Base-by-base conservation (phyloP, 2,797 vertebrate genomes). In the Muraenolepis orangiensis region DNA sequence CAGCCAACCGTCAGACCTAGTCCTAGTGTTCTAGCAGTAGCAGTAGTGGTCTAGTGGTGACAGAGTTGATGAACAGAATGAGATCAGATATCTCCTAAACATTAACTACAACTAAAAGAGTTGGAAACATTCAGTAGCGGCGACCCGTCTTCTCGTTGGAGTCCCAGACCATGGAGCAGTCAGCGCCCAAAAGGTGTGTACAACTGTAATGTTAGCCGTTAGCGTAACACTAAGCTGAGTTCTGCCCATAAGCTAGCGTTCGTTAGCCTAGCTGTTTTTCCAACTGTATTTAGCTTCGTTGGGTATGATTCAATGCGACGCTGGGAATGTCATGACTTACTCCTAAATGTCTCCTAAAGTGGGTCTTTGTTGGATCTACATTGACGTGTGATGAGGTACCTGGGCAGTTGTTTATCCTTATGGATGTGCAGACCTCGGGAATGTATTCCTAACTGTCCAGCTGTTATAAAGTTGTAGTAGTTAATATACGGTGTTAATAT, bases 111-210 rank as follows among this genome's bases (percentile, higher is more conserved):
- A 12, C n/a, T 11, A 23, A 26, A 7, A 11, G 57, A 26, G 26
- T 64, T 23, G n/a, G 57, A 26, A 64, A 64, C 51, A n/a, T n/a
- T n/a, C 51, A 23, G n/a, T n/a, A n/a, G n/a, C 6, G 8, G 2
- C 23, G 57, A 64, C n/a, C 2, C 18, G 81, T 77, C 36, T 42
- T 12, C 66, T 72, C 0, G 72, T 71, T 67, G 20, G 78, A 69
- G 42, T 6, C 20, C 16, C 46, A 10, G 76, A 74, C 2, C 20
- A 93, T 92, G 91, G 92, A 93, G 76, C 73, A 85, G 13, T 71
- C 90, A n/a, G 91, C 90, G 67, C 90, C 91, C 4, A 93, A 93
- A 88, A 91, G 92, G 92, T 91, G 36, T 6, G 89, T 90, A 26
- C 23, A 3, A n/a, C 31, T 10, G 79, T 11, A 6, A 6, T 1